Percentiles rank a stretch among this genome's conserved stretches.
These are phyloP conservation scores for Aphidius ervi DNA, from an alignment of 1,140 invertebrate genomes.

Conservation along the genomic window DNA sequence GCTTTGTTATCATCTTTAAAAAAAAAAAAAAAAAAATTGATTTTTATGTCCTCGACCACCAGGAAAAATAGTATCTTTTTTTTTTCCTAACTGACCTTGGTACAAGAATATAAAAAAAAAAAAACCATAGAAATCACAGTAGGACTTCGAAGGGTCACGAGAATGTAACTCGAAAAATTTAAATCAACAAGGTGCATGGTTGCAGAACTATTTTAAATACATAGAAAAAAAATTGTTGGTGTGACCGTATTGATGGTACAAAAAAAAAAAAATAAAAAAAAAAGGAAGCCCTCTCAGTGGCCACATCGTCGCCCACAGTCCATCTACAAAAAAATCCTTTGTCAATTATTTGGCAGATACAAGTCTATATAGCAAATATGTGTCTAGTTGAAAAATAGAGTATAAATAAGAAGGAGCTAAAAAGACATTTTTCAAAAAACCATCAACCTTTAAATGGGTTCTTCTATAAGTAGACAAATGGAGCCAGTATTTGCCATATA, in stretches of 20 bases:
- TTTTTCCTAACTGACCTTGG: too few species aligned
- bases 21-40: too few species aligned
- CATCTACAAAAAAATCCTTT: conserved; percentile 13
- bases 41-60: too few species aligned
- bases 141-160: background rate
- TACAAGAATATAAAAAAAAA: background rate
- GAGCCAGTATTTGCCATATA: too few species aligned
- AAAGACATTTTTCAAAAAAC: too few species aligned
- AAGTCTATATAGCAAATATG: background rate
- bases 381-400: background rate
- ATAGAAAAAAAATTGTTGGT: background rate
- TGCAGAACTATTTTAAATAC: background rate
- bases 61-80: too few species aligned
- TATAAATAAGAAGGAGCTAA: too few species aligned
- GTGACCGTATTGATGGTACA: too few species aligned
- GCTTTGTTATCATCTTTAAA: too few species aligned
- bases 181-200: conserved; percentile 33
- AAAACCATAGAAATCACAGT: background rate
- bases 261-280: background rate
- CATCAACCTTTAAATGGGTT: too few species aligned
- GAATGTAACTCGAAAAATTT: conserved; percentile 15
- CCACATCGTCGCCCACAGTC: conserved; percentile 23
- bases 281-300: conserved; percentile 15
- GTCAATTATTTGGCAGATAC: conserved; percentile 21
- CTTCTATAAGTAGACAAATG: too few species aligned